Percentiles rank a stretch among this genome's conserved stretches.
Conservation (phyloP, 2,797 vertebrate genomes). For the Danio tinwini region DNA sequence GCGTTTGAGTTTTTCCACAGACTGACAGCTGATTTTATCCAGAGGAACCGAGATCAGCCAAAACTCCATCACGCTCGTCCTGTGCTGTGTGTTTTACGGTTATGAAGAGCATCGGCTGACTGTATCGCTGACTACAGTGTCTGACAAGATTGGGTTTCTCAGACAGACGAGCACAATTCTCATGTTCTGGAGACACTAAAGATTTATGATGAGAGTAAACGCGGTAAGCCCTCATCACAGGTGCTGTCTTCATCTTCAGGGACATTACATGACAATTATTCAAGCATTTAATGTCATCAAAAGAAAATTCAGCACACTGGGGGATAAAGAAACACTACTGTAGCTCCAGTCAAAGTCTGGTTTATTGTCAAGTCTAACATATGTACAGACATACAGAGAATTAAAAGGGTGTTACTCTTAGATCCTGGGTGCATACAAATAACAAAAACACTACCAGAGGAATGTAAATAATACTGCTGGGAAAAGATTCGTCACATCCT, state of each 20-base stretch:
- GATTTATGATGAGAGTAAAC: slow-evolving; percentile 42
- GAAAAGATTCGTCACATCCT: too few relatives aligned
- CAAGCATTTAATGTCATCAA: too few relatives aligned
- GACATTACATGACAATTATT: too few relatives aligned
- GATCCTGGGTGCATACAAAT: too few relatives aligned
- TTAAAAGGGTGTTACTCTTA: too few relatives aligned
- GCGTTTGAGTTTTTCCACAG: slow-evolving; percentile 86
- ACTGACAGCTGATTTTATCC: slow-evolving; percentile 87
- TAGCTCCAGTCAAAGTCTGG: too few relatives aligned
- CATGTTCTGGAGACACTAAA: slow-evolving; percentile 32
- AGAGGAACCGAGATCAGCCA: slow-evolving; percentile 94
- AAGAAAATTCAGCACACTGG: too few relatives aligned
- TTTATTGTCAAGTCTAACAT: too few relatives aligned
- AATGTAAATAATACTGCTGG: too few relatives aligned
- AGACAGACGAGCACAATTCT: slow-evolving; percentile 44
- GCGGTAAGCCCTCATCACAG: slow-evolving; percentile 3
- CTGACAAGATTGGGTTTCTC: slow-evolving; percentile 47
- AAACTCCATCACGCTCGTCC: slow-evolving; percentile 81
- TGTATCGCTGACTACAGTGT: slow-evolving; percentile 52
- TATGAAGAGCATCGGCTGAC: slow-evolving; percentile 14
- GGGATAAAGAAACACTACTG: too few relatives aligned
- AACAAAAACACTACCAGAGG: too few relatives aligned
- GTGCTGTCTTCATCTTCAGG: background rate
- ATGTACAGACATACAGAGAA: too few relatives aligned
- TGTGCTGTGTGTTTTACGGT: slow-evolving; percentile 33